Evolutionary conservation across 2,888 invertebrate genomes (phyloP).

Genomic region (Apodemia hepburni): DNA sequence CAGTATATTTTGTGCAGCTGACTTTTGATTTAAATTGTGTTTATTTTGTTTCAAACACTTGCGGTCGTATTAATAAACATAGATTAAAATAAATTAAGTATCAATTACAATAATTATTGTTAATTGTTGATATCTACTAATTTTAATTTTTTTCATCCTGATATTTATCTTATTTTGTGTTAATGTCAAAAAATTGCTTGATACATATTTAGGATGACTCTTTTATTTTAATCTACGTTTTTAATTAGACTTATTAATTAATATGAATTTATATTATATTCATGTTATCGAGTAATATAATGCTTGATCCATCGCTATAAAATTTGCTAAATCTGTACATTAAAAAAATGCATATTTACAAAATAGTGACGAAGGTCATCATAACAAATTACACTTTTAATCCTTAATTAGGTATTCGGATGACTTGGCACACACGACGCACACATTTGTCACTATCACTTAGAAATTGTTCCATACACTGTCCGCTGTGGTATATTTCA

Average conservation of each 20-base stretch:
- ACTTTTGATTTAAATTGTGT: not conserved
- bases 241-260: not conserved
- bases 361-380: slow-evolving; percentile 36
- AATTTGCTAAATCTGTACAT: slow-evolving; percentile 40
- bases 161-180: too few species aligned
- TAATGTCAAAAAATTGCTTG: too few species aligned
- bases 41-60: not conserved
- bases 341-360: slow-evolving; percentile 46
- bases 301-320: slow-evolving; percentile 6
- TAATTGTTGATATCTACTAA: too few species aligned
- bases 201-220: too few species aligned
- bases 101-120: too few species aligned
- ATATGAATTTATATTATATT: not conserved
- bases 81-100: not conserved
- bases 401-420: slow-evolving; percentile 42
- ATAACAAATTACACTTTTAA: slow-evolving; percentile 43
- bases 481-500: slow-evolving; percentile 79
- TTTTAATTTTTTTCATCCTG: too few species aligned
- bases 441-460: slow-evolving; percentile 59
- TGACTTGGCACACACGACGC: slow-evolving; percentile 66
- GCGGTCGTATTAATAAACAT: not conserved
- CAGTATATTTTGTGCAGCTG: slow-evolving; percentile 5
- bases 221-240: not conserved
- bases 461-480: slow-evolving; percentile 67
- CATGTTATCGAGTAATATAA: not conserved